Conservation (phyloP, 2,888 invertebrate species). For the Achlya flavicornis region DNA sequence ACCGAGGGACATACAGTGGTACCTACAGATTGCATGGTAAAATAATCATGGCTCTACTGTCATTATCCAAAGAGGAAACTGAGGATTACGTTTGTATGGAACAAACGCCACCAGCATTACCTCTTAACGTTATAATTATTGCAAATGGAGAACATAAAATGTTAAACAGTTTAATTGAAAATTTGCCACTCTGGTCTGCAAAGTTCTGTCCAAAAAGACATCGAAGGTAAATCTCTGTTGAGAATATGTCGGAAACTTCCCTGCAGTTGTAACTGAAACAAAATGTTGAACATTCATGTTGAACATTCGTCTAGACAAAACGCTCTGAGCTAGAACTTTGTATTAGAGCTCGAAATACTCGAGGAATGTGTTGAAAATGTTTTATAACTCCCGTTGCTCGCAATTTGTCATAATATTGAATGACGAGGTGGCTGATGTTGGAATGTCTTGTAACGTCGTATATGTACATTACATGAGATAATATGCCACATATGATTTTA, state of each 20-base stretch:
- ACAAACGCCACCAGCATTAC: too few relatives aligned
- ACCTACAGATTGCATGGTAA: too few relatives aligned
- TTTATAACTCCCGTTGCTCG: constrained; percentile 36
- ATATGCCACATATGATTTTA: neutral
- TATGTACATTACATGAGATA: neutral
- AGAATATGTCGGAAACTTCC: constrained; percentile 18
- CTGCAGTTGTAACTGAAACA: constrained; percentile 36
- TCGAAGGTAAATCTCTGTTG: constrained; percentile 30
- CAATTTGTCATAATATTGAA: constrained; percentile 47
- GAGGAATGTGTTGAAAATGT: constrained; percentile 42
- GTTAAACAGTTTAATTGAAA: constrained; percentile 41
- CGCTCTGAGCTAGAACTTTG: constrained; percentile 42
- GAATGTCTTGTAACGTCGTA: neutral
- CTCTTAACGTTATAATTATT: neutral
- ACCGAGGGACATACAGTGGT: too few relatives aligned
- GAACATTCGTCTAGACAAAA: constrained; percentile 63
- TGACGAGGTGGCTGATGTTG: constrained; percentile 3
- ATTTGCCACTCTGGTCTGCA: constrained; percentile 45
- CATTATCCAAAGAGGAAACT: too few relatives aligned
- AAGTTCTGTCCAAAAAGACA: constrained; percentile 55
- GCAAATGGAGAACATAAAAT: constrained; percentile 3
- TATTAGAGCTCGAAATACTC: constrained; percentile 32
- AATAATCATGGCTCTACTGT: too few relatives aligned
- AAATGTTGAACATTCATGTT: constrained; percentile 57
- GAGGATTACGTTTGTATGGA: too few relatives aligned